phyloP scores from a whole-genome alignment of 1,140 invertebrate species.

The Tyrophagus putrescentiae region DNA sequence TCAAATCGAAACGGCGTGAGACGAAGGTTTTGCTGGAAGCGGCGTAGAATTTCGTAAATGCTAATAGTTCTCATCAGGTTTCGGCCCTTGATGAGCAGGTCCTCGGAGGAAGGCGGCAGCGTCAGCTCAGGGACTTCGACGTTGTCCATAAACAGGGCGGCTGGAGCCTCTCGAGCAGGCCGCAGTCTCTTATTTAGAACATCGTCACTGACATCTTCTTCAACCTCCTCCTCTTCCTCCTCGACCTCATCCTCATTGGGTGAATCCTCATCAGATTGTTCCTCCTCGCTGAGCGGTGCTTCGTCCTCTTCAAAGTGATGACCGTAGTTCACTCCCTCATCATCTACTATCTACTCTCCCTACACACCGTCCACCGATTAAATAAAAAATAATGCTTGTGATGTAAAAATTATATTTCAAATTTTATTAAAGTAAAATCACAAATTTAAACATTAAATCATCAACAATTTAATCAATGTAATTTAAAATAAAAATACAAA shows the following conservation, averaged over 20 bases:
- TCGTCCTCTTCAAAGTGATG: conserved; percentile 19
- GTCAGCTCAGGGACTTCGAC: conserved; percentile 53
- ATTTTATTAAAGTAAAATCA: no score
- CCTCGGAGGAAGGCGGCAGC: conserved; percentile 73
- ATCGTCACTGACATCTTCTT: conserved; percentile 31
- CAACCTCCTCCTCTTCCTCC: no score
- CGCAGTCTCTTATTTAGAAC: conserved; percentile 25
- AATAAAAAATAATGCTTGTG: no score
- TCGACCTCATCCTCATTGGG: no score
- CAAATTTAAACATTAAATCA: no score
- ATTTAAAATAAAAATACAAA: no score
- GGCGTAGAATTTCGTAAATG: conserved; percentile 82
- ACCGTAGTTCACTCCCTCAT: no score
- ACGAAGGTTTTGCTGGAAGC: conserved; percentile 72
- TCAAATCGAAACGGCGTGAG: conserved; percentile 87
- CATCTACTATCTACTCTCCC: no score
- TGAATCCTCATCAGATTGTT: conserved; percentile 4
- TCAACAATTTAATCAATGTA: no score
- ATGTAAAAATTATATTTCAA: no score
- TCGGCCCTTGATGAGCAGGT: conserved; percentile 59
- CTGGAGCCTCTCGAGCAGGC: conserved; percentile 48
- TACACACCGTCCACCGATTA: no score
- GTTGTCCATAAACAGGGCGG: conserved; percentile 42
- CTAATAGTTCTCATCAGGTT: conserved; percentile 60
- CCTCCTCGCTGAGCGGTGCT: neutral